Conservation (phyloP, 2,797 vertebrate genomes). For the Chrysocyon brachyurus region DNA sequence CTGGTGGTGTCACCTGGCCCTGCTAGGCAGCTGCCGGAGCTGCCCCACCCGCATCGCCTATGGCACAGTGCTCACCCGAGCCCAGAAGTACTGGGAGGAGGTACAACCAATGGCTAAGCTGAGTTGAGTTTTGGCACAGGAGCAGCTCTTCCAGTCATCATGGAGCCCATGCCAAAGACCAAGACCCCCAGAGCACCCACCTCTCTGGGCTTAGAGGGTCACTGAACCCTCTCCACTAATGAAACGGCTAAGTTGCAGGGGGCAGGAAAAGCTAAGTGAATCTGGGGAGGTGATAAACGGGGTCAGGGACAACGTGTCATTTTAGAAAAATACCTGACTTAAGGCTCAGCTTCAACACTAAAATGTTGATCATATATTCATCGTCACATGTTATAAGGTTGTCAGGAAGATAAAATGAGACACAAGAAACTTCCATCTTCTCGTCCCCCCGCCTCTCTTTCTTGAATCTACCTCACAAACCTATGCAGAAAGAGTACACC, state of each 20-base stretch:
- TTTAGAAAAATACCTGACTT: conserved; percentile 15
- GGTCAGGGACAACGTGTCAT: neutral
- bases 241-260: neutral
- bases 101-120: neutral
- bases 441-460: neutral
- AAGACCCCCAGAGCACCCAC: neutral
- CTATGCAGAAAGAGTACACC: neutral
- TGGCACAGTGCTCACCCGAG: neutral
- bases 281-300: neutral
- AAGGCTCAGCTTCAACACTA: neutral
- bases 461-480: neutral
- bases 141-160: neutral
- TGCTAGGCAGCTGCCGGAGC: neutral
- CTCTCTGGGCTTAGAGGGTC: neutral
- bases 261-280: neutral
- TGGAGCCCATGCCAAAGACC: neutral
- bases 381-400: neutral
- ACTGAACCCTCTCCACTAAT: neutral
- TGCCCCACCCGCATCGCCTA: no score
- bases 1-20: neutral
- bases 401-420: neutral
- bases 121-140: neutral
- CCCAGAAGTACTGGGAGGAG: neutral
- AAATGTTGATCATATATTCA: neutral
- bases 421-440: neutral